Evolutionary conservation across 2,888 invertebrate species (phyloP).

Genomic region (Drosophila algonquin): DNA sequence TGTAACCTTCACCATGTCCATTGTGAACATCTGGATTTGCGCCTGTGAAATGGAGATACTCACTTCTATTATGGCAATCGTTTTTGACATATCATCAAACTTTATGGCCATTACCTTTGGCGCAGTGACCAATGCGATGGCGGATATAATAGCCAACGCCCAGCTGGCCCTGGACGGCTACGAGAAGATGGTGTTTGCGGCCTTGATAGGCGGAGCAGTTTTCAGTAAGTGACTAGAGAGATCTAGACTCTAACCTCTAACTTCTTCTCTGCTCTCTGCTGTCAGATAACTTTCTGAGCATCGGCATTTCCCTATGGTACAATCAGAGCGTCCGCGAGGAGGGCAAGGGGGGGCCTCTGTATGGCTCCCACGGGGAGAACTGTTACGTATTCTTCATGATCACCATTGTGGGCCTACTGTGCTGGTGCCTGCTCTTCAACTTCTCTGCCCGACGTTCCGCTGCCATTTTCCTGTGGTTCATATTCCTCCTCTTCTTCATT

Average conservation of each 20-base stretch:
- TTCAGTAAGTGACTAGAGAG: conserved; percentile 43
- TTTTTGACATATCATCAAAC: conserved; percentile 25
- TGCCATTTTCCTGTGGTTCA: conserved; percentile 41
- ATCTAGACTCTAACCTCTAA: background rate
- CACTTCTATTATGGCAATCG: conserved; percentile 41
- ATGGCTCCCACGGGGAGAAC: conserved; percentile 47
- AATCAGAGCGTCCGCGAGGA: conserved; percentile 7
- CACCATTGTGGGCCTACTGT: conserved; percentile 25
- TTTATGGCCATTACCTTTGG: conserved; percentile 48
- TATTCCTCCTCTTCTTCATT: conserved; percentile 46
- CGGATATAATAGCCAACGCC: conserved; percentile 44
- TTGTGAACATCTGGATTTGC: conserved; percentile 43
- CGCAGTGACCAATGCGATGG: conserved; percentile 33
- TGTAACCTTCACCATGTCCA: conserved; percentile 4
- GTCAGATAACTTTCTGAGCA: conserved; percentile 44
- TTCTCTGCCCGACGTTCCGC: conserved; percentile 51
- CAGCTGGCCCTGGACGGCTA: conserved; percentile 48
- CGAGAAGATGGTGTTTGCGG: conserved; percentile 60
- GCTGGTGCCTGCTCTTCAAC: conserved; percentile 48
- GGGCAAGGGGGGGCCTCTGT: conserved; percentile 3
- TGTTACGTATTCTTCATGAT: conserved; percentile 52
- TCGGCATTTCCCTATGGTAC: conserved; percentile 12
- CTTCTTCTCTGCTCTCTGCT: background rate
- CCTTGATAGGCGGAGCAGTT: conserved; percentile 46
- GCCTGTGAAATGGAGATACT: conserved; percentile 51